Base-by-base conservation (phyloP, 2,888 invertebrate genomes). In the Caenorhabditis panamensis region DNA sequence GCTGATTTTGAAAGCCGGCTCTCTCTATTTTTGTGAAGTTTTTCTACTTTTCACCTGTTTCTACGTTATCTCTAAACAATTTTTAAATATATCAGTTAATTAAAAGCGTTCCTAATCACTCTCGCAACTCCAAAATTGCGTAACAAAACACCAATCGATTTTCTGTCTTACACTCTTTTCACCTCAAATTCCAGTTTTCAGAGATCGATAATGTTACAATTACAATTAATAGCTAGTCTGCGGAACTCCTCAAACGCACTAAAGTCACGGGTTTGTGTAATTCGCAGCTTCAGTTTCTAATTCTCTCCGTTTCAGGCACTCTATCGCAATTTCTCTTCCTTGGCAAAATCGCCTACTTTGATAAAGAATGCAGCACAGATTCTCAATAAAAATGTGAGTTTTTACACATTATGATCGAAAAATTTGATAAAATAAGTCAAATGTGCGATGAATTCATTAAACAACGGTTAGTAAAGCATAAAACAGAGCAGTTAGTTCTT, bases 121-220 rank as follows among this genome's bases (percentile, higher is more conserved):
- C 13, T 16, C 5, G 5, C 13, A 13, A 16, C 41, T 41, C 41
- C 13, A 9, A 61, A 24, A 16, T 62, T 31, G 5, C 44, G 37
- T 37, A 37, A 18, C 26, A 22, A 28, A 20, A 5, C 0, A 24
- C 9, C 26, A 8, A 72, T 72, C 63, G 72, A 72, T 72, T 72
- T 72, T 56, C 36, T 4, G 1, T n/a, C 0, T 9, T 16, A 20
- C 49, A 6, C 13, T 11, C 0, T 18, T 26, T 58, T 24, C 58
- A 5, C 16, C 11, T n/a, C 16, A 51, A 20, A 64, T 51, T 64
- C 73, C 54, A 56, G 63, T 63, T 73, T 73, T 73, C 73, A 73
- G 73, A 68, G 61, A 67, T 67, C 67, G 44, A 67, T 58, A 77
- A 77, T 77, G 77, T 59, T 77, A 64, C 77, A 77, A 44, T 37